phyloP scores from a whole-genome alignment of 2,113 vertebrate species.

The Protobothrops mucrosquamatus region DNA sequence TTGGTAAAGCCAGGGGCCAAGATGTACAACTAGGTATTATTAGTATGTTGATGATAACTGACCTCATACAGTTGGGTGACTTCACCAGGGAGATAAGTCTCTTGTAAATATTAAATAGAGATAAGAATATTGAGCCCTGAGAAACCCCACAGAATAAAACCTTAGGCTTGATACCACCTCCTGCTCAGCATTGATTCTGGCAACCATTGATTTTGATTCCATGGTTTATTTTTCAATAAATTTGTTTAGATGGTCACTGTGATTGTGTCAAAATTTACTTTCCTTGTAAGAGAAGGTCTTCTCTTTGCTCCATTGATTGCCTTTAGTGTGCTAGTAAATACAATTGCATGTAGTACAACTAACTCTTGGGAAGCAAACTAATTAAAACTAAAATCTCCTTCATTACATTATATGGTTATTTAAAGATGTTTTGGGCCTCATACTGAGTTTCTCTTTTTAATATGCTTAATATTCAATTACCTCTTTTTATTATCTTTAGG shows the following conservation, averaged over 20 bases:
- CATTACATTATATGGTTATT: not conserved
- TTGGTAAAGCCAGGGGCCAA: not conserved
- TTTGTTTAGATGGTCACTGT: not conserved
- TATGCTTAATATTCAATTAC: conserved; percentile 4
- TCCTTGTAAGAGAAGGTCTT: not conserved
- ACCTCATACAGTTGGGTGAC: not conserved
- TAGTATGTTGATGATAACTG: not conserved
- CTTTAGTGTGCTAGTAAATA: not conserved
- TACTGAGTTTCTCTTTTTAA: not conserved
- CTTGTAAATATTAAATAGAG: not conserved
- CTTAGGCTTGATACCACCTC: not conserved
- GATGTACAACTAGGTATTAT: not conserved
- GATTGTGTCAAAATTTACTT: not conserved
- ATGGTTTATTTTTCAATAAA: not conserved
- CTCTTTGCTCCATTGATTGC: not conserved
- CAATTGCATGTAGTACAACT: not conserved
- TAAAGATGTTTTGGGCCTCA: not conserved
- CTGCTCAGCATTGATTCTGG: not conserved
- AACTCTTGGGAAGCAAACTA: not conserved
- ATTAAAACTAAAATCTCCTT: not conserved
- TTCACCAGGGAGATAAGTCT: not conserved
- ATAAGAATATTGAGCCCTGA: not conserved
- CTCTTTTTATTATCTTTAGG: conserved; percentile 69
- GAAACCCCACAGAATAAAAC: not conserved
- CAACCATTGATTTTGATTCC: not conserved